Percentiles rank a stretch among this genome's conserved stretches.
Evolutionary conservation across 2,113 vertebrate genomes (phyloP).

Genomic region (Ursus arctos): DNA sequence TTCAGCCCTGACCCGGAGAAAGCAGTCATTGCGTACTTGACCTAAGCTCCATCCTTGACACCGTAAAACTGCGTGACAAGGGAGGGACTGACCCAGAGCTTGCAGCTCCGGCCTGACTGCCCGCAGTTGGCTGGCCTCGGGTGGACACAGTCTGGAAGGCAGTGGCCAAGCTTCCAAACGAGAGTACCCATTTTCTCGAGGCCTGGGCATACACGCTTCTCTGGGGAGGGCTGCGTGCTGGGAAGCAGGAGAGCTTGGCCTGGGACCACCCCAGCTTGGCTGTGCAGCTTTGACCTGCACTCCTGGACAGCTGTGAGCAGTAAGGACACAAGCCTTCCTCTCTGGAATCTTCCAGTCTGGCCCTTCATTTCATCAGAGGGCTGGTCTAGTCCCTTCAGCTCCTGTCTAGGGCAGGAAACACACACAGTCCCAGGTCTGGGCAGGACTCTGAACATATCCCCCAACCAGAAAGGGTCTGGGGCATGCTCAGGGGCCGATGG

Average conservation of each 20-base stretch:
- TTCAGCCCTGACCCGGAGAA: not conserved
- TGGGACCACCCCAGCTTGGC: not conserved
- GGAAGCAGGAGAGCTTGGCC: not conserved
- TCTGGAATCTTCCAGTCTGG: not conserved
- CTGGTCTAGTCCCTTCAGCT: not conserved
- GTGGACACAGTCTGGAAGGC: not conserved
- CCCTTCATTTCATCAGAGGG: not conserved
- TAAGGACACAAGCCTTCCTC: not conserved
- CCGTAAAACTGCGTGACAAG: not conserved
- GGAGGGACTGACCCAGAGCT: not conserved
- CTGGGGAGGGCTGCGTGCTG: not conserved
- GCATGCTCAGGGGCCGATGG: not conserved
- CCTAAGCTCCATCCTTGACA: not conserved
- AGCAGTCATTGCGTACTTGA: not conserved
- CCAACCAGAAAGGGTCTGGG: not conserved
- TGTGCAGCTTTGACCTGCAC: not conserved
- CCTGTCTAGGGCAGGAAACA: not conserved
- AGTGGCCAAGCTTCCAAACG: not conserved
- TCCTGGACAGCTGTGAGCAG: not conserved
- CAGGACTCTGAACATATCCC: not conserved
- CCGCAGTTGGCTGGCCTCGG: accelerated
- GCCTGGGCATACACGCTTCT: not conserved
- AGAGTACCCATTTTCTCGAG: not conserved
- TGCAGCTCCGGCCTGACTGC: not conserved
- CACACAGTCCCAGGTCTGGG: not conserved